Evolutionary conservation across 2,113 vertebrate genomes (phyloP).

Genomic region (Haemorhous mexicanus): DNA sequence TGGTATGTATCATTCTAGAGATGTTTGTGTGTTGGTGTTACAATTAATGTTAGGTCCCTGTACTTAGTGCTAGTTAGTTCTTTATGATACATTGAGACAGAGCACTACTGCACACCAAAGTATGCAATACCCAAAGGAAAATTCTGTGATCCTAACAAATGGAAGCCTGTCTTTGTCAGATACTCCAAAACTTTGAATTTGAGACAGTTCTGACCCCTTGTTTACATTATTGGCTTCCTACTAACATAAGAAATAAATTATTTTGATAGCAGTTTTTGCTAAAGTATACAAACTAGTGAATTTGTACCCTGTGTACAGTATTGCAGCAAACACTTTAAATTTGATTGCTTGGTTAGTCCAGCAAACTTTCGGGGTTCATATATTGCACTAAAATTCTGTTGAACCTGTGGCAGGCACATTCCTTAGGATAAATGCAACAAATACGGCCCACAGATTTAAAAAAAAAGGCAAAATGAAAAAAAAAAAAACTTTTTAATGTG

Average conservation of each 20-base stretch:
- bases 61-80: slow-evolving; percentile 69
- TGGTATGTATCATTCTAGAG: slow-evolving; percentile 67
- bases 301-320: slow-evolving; percentile 73
- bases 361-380: slow-evolving; percentile 89
- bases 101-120: slow-evolving; percentile 83
- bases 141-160: slow-evolving; percentile 65
- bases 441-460: slow-evolving; percentile 81
- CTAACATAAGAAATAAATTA: slow-evolving; percentile 59
- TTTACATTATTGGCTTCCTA: slow-evolving; percentile 79
- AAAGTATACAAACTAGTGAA: slow-evolving; percentile 65
- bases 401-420: slow-evolving; percentile 92
- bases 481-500: slow-evolving; percentile 81
- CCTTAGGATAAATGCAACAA: slow-evolving; percentile 95
- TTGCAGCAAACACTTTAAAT: slow-evolving; percentile 81
- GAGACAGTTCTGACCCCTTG: slow-evolving; percentile 74
- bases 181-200: slow-evolving; percentile 66
- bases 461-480: background rate
- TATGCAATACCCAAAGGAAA: slow-evolving; percentile 77
- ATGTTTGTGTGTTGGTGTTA: slow-evolving; percentile 74
- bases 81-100: slow-evolving; percentile 74
- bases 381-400: slow-evolving; percentile 98
- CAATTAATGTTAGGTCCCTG: slow-evolving; percentile 58
- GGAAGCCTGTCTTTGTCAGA: slow-evolving; percentile 71
- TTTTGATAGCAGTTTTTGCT: slow-evolving; percentile 64
- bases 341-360: slow-evolving; percentile 80